Conservation (phyloP, 2,888 invertebrate species). For the Miltochrista miniata region DNA sequence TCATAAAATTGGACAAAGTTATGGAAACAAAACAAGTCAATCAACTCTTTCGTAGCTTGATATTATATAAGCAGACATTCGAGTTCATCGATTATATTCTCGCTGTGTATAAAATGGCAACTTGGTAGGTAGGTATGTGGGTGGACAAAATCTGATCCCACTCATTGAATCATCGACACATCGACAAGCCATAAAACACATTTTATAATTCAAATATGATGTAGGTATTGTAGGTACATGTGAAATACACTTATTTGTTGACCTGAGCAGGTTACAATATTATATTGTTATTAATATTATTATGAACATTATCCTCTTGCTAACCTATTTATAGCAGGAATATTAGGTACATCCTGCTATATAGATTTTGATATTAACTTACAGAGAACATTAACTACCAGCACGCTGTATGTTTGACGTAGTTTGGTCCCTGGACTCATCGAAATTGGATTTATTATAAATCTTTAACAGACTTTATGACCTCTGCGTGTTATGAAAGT, state of each 20-base stretch:
- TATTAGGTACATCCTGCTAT: neutral
- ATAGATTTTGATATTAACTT: neutral
- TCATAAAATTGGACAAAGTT: conserved; percentile 1
- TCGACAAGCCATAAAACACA: neutral
- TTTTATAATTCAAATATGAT: neutral
- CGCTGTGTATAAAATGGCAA: neutral
- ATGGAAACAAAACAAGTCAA: conserved; percentile 12
- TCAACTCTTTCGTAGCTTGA: conserved; percentile 12
- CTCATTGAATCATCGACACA: neutral
- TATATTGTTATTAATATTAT: neutral
- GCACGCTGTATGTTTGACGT: no score
- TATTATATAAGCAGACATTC: conserved; percentile 1
- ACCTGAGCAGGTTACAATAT: neutral
- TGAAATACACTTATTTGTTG: neutral
- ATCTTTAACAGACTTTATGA: no score
- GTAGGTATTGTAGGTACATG: neutral
- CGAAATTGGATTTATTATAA: no score
- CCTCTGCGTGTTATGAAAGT: no score
- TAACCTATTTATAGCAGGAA: neutral
- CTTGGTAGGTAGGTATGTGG: neutral
- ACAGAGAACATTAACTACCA: no score
- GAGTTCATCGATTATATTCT: neutral
- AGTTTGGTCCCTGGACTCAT: no score
- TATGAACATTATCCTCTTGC: neutral
- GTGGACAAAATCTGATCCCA: neutral